Base-by-base conservation (phyloP, 1,140 invertebrate genomes). In the Scylla paramamosain region DNA sequence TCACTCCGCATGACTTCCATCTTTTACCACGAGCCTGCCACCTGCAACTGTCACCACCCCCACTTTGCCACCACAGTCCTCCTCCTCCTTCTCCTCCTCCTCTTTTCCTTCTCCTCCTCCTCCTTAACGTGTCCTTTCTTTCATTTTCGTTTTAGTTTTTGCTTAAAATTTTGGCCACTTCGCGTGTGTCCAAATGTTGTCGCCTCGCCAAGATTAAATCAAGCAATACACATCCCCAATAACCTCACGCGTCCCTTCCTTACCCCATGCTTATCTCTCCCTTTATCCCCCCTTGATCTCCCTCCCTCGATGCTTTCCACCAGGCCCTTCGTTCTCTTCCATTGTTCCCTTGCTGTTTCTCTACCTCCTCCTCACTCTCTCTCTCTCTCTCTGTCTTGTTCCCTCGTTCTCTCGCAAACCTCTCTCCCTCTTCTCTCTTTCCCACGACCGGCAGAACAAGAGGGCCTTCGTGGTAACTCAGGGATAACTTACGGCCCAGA, bases 401-500 rank as follows among this genome's bases (percentile, higher is more conserved):
- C 52, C 16, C 52, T 12, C 46, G 4, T 20, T 59, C 52, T 59
- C 52, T 20, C 10, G 12, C 10, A 59, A 77, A n/a, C 67, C 67
- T 77, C 25, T n/a, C 52, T 16, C 10, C 52, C 20, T 77, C 67
- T n/a, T n/a, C 67, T 77, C 67, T 25, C 67, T 77, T 77, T 77
- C 67, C 67, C 67, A 25, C 25, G 20, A 1, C 67, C 67, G 20
- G 67, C 67, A n/a, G 67, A 77, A 77, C 16, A n/a, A 77, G 67
- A 77, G 67, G 67, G 7, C 6, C 67, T 77, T n/a, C 67, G 67
- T 77, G 67, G 67, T 77, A 77, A 77, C 67, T 77, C 67, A 77
- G 67, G 67, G 67, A 77, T 77, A 77, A 77, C 67, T 77, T 77
- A 77, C 67, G 67, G n/a, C 67, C 67, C 67, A 77, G 67, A 77